A percentile compares a stretch with the other conserved stretches of the same genome.
These are phyloP conservation scores for Drosophila bifasciata DNA, from an alignment of 1,140 invertebrate species.

Conservation along the genomic window DNA sequence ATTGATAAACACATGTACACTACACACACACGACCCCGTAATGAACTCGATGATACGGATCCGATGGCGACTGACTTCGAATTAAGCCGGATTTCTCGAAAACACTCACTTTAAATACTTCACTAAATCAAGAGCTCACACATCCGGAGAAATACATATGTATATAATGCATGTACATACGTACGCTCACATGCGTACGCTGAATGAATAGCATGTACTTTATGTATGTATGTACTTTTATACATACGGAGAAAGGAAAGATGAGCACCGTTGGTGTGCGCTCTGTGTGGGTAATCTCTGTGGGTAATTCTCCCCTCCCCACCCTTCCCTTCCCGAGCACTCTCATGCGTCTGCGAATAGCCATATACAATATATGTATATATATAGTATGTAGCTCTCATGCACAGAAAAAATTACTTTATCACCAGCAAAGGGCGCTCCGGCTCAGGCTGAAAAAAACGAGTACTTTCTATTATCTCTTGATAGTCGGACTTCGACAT, in stretches of 20 bases:
- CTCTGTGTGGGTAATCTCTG: neutral
- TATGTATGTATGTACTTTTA: neutral
- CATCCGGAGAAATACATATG: conserved; percentile 8
- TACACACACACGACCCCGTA: conserved; percentile 29
- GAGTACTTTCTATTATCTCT: conserved; percentile 30
- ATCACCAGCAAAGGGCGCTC: conserved; percentile 28
- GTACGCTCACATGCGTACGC: neutral
- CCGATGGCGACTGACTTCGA: conserved; percentile 56
- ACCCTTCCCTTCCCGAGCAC: conserved; percentile 4
- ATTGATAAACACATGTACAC: conserved; percentile 16
- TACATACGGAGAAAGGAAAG: conserved; percentile 7
- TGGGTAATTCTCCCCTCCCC: conserved; percentile 4
- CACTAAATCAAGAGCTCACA: conserved; percentile 15
- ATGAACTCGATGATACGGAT: conserved; percentile 38
- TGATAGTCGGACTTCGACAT: conserved; percentile 22
- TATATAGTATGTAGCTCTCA: conserved; percentile 28
- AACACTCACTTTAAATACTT: conserved; percentile 73
- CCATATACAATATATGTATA: too few species aligned
- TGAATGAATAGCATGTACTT: neutral
- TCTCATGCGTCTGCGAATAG: conserved; percentile 15
- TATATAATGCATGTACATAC: neutral
- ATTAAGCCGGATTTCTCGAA: conserved; percentile 62
- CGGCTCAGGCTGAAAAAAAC: conserved; percentile 5
- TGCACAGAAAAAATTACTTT: conserved; percentile 34
- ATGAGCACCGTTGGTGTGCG: conserved; percentile 13